Conservation (phyloP, 2,797 vertebrate species). For the Falco peregrinus region DNA sequence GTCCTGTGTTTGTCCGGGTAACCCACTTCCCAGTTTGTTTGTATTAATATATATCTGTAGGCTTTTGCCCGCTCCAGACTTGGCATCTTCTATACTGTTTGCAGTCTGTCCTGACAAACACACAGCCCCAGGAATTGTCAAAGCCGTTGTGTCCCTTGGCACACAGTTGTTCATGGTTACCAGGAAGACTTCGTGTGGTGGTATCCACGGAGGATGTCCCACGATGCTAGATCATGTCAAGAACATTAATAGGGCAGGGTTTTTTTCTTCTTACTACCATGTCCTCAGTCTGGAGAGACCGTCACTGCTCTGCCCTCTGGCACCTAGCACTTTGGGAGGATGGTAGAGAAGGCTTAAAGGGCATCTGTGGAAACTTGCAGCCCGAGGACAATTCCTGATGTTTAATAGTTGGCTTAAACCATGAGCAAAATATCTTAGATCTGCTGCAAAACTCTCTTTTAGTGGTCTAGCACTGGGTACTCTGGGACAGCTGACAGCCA, state of each 20-base stretch:
- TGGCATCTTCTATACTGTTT: neutral
- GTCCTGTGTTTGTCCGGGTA: neutral
- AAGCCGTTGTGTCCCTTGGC: neutral
- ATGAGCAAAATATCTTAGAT: neutral
- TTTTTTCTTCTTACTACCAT: neutral
- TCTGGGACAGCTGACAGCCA: neutral
- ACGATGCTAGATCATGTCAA: neutral
- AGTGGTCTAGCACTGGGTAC: neutral
- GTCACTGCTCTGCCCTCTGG: fast-evolving
- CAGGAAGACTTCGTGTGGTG: neutral
- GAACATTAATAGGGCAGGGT: neutral
- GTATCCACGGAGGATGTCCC: fast-evolving
- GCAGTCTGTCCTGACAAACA: conserved; percentile 16
- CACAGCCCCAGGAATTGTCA: neutral
- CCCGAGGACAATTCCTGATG: neutral
- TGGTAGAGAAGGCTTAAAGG: neutral
- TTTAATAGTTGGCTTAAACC: neutral
- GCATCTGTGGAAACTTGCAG: neutral
- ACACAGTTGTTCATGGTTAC: neutral
- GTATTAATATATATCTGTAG: neutral
- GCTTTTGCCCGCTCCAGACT: neutral
- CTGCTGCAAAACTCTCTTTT: neutral
- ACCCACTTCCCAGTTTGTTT: neutral
- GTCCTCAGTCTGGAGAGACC: neutral
- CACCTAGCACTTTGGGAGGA: neutral